A percentile compares a stretch with the other conserved stretches of the same genome.
Evolutionary conservation across 2,113 vertebrate species (phyloP).

Genomic region (Microtus pennsylvanicus): DNA sequence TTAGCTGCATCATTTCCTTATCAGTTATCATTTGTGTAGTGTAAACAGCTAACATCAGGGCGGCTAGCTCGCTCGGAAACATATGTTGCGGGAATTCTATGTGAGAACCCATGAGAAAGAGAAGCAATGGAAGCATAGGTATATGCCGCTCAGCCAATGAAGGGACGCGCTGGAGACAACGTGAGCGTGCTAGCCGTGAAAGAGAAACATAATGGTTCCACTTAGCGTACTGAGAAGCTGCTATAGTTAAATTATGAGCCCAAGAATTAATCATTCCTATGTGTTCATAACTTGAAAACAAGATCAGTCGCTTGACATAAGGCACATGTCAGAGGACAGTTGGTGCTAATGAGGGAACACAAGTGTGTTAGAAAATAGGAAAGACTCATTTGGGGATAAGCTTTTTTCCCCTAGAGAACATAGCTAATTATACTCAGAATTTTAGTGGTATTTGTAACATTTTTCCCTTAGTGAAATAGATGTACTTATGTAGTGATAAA

Average conservation of each 20-base stretch:
- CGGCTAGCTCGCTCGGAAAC: slow-evolving; percentile 82
- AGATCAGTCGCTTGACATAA: slow-evolving; percentile 20
- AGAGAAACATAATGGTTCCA: slow-evolving; percentile 23
- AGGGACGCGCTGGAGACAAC: slow-evolving; percentile 46
- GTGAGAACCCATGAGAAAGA: slow-evolving; percentile 74
- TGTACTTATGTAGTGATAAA: neutral
- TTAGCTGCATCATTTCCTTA: slow-evolving; percentile 91
- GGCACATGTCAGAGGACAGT: neutral
- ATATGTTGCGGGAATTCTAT: slow-evolving; percentile 87
- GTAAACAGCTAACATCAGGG: slow-evolving; percentile 87
- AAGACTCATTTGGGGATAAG: neutral
- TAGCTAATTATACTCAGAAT: neutral
- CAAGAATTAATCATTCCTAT: slow-evolving; percentile 15
- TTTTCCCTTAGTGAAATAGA: neutral
- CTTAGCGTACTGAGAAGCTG: slow-evolving; percentile 42
- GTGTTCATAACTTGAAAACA: slow-evolving; percentile 34
- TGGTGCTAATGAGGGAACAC: slow-evolving; percentile 12
- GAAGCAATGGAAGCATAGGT: slow-evolving; percentile 11
- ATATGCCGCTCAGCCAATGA: slow-evolving; percentile 55
- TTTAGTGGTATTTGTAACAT: neutral
- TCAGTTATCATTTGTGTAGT: slow-evolving; percentile 88
- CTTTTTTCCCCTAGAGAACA: slow-evolving; percentile 12
- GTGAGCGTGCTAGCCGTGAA: slow-evolving; percentile 54
- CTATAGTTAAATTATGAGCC: slow-evolving; percentile 12
- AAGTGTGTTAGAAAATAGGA: slow-evolving; percentile 36